phyloP scores from a whole-genome alignment of 2,113 vertebrate genomes.

The Otus sunia region DNA sequence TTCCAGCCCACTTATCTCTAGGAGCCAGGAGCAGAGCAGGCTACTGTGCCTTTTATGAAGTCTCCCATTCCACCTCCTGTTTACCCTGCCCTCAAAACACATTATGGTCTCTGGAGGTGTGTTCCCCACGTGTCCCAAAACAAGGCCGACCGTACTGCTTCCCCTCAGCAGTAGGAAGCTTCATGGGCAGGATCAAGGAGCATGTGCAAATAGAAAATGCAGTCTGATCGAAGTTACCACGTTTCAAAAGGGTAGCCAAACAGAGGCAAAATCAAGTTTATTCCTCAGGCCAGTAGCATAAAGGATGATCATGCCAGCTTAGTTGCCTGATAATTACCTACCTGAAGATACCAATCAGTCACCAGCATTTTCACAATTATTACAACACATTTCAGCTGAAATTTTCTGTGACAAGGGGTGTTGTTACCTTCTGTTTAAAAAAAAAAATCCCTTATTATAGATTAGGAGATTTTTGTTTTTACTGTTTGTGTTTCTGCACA shows the following conservation, averaged over 20 bases:
- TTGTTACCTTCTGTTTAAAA: background rate
- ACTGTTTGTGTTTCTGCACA: background rate
- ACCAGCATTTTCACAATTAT: background rate
- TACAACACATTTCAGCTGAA: background rate
- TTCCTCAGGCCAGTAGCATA: background rate
- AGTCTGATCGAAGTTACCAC: background rate
- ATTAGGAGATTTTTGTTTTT: background rate
- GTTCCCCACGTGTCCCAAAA: accelerated
- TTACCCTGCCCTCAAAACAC: background rate
- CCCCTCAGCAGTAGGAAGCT: accelerated
- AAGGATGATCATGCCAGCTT: background rate
- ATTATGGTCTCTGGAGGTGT: accelerated
- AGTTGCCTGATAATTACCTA: background rate
- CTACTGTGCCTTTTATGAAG: background rate
- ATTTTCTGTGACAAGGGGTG: background rate
- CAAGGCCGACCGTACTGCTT: background rate
- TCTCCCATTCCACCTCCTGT: background rate
- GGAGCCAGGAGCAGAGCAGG: background rate
- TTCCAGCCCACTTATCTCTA: background rate
- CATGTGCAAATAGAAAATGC: accelerated
- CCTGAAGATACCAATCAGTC: background rate
- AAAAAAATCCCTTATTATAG: background rate
- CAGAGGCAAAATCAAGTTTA: background rate
- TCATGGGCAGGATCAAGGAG: background rate
- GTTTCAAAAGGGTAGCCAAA: background rate